A percentile compares a stretch with the other conserved stretches of the same genome.
Evolutionary conservation across 2,797 vertebrate genomes (phyloP).

Genomic region (Rhinichthys osculus): DNA sequence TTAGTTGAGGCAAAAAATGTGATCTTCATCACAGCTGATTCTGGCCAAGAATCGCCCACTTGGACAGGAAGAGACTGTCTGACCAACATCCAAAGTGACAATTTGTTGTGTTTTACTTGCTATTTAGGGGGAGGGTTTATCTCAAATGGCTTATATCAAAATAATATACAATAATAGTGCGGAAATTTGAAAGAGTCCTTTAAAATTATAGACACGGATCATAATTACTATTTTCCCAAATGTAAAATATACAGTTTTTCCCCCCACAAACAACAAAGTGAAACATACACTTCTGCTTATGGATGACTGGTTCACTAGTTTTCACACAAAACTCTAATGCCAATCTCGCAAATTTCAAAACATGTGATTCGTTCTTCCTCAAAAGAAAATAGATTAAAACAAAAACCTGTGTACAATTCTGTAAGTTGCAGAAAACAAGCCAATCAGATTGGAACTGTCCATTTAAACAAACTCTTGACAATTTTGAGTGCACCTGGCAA

Average conservation of each 20-base stretch:
- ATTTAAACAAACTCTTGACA: conserved; percentile 11
- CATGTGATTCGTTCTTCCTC: not conserved
- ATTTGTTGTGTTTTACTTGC: not conserved
- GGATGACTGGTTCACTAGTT: not conserved
- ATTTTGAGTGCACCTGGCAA: not conserved
- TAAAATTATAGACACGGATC: not conserved
- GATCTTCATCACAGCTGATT: not conserved
- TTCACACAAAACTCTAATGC: not conserved
- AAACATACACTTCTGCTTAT: not conserved
- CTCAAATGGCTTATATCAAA: not conserved
- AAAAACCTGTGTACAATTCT: not conserved
- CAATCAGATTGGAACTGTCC: not conserved
- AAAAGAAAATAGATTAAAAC: not conserved
- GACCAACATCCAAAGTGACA: not conserved
- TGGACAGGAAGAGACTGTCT: conserved; percentile 1
- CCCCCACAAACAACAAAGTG: not conserved
- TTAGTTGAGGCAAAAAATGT: not conserved
- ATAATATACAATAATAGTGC: not conserved
- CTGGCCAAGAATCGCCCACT: not conserved
- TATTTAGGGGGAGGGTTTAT: not conserved
- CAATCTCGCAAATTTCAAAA: not conserved
- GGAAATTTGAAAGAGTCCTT: not conserved
- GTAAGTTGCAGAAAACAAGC: not conserved
- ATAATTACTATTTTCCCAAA: not conserved
- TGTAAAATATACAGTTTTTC: not conserved